A percentile compares a stretch with the other conserved stretches of the same genome.
These are phyloP conservation scores for Harpagifer antarcticus DNA, from an alignment of 2,797 vertebrate genomes.

Conservation along the genomic window DNA sequence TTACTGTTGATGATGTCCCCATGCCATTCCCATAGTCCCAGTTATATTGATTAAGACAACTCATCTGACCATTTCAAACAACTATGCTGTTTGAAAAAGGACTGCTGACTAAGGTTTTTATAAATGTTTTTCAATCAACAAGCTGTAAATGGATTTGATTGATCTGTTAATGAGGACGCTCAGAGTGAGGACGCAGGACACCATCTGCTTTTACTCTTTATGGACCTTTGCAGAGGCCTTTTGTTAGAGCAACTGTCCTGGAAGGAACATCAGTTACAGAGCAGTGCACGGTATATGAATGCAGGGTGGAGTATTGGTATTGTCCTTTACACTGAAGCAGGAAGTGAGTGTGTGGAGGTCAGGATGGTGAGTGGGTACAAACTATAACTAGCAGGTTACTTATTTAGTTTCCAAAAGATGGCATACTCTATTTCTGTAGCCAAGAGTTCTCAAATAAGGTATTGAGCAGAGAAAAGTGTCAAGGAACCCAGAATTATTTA, in stretches of 20 bases:
- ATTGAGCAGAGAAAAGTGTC: no score
- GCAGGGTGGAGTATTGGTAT: no score
- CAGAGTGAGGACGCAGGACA: constrained; percentile 2
- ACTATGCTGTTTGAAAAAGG: neutral
- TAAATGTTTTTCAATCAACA: constrained; percentile 6
- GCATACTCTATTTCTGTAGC: no score
- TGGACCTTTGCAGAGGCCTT: constrained; percentile 7
- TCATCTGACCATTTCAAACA: neutral
- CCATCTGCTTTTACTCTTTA: constrained; percentile 22
- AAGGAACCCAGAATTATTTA: no score
- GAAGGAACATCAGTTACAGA: neutral
- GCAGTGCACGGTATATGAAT: neutral
- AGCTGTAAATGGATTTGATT: neutral
- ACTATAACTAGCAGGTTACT: no score
- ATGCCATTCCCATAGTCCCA: no score
- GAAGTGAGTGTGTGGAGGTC: no score
- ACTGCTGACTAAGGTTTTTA: constrained; percentile 6
- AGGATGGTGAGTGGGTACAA: no score
- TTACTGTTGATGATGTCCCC: no score
- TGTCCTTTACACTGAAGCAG: no score
- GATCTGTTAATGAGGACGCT: constrained; percentile 8
- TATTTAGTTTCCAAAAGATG: no score
- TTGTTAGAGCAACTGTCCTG: neutral
- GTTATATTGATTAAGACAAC: neutral
- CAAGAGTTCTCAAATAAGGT: no score